Percentiles rank a stretch among this genome's conserved stretches.
These are phyloP conservation scores for Eristalinus aeneus DNA, from an alignment of 2,888 invertebrate genomes.

Conservation along the genomic window DNA sequence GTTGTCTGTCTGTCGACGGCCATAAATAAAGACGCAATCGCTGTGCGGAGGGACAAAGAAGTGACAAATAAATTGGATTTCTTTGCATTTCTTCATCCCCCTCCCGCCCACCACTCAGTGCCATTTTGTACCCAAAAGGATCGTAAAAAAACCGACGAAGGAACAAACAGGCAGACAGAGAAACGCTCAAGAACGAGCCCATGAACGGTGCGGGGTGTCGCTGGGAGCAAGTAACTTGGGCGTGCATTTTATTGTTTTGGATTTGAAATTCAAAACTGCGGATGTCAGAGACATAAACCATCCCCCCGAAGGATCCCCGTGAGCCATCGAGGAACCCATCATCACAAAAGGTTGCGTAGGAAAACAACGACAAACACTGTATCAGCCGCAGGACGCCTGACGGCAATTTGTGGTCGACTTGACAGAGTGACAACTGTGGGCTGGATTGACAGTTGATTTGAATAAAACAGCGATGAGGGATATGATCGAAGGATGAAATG, in stretches of 20 bases:
- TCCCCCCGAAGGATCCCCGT: not conserved
- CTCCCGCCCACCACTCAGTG: not conserved
- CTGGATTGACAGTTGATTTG: conserved; percentile 56
- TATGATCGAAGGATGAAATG: not conserved
- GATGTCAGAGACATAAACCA: conserved; percentile 12
- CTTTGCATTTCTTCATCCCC: conserved; percentile 11
- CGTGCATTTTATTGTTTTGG: conserved; percentile 42
- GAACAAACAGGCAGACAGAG: not conserved
- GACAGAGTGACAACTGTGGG: conserved; percentile 34
- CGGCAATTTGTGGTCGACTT: conserved; percentile 22
- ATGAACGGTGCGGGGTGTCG: not conserved
- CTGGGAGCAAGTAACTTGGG: not conserved
- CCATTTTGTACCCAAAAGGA: conserved; percentile 30
- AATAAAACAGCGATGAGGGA: conserved; percentile 51
- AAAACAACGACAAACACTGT: not conserved
- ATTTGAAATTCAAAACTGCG: conserved; percentile 52
- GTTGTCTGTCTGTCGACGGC: conserved; percentile 6
- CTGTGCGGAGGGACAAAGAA: conserved; percentile 6
- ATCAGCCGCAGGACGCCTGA: not conserved
- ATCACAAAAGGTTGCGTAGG: not conserved
- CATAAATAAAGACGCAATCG: conserved; percentile 41
- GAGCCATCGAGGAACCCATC: not conserved
- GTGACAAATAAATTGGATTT: conserved; percentile 65
- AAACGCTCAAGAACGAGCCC: not conserved
- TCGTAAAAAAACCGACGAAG: conserved; percentile 34